A percentile compares a stretch with the other conserved stretches of the same genome.
These are phyloP conservation scores for Monochamus alternatus DNA, from an alignment of 2,888 invertebrate species.

Conservation along the genomic window DNA sequence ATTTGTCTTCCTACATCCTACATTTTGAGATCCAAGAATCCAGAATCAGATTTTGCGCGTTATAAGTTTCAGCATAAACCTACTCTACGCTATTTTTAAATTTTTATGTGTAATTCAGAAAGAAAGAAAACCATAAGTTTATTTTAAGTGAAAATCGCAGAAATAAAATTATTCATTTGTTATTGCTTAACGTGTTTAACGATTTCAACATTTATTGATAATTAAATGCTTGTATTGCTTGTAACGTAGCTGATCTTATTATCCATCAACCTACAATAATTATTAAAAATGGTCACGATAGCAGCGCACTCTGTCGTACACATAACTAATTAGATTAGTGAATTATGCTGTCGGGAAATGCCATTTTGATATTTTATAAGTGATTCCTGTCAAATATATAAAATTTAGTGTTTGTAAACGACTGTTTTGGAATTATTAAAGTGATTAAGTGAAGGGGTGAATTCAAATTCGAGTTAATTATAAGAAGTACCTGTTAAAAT, in stretches of 20 bases:
- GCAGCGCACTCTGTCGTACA: constrained; percentile 50
- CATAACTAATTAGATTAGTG: constrained; percentile 43
- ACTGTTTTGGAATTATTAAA: constrained; percentile 10
- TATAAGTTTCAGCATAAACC: background rate
- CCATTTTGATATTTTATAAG: constrained; percentile 57
- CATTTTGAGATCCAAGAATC: too few species aligned
- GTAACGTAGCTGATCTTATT: constrained; percentile 17
- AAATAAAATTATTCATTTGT: background rate
- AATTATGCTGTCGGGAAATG: constrained; percentile 54
- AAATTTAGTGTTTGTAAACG: constrained; percentile 21
- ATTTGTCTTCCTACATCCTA: too few species aligned
- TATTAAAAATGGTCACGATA: constrained; percentile 1
- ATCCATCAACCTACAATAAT: background rate
- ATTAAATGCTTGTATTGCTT: background rate
- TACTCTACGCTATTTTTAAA: background rate
- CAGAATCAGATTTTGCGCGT: too few species aligned
- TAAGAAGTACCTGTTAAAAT: background rate
- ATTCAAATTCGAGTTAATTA: constrained; percentile 1
- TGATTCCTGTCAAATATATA: constrained; percentile 44
- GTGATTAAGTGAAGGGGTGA: background rate
- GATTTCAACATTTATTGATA: background rate
- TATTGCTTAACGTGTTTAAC: background rate
- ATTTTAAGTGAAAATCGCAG: too few species aligned
- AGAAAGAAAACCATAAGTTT: too few species aligned
- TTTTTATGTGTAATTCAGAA: too few species aligned